Percentiles rank a stretch among this genome's conserved stretches.
phyloP scores from a whole-genome alignment of 2,888 invertebrate genomes.

The Ochlodes sylvanus region DNA sequence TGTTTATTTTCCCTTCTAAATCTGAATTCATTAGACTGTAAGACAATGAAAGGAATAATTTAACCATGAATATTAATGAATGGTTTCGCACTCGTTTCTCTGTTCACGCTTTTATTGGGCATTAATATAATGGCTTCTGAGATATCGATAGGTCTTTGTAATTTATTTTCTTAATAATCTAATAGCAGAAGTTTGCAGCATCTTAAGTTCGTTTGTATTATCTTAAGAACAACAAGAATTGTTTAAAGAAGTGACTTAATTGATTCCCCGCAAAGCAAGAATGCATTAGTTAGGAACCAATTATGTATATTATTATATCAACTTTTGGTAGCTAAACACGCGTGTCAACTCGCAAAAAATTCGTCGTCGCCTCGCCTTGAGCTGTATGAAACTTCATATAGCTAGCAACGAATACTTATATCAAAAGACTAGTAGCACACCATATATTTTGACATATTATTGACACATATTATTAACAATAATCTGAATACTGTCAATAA shows the following conservation, averaged over 20 bases:
- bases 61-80: constrained; percentile 79
- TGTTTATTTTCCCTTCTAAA: constrained; percentile 65
- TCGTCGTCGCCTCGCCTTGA: too few species aligned
- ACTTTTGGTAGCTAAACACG: too few species aligned
- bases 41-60: constrained; percentile 77
- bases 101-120: constrained; percentile 67
- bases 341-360: too few species aligned
- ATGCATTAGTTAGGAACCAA: too few species aligned
- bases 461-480: too few species aligned
- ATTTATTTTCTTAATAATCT: constrained; percentile 49
- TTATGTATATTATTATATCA: too few species aligned
- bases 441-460: too few species aligned
- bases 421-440: too few species aligned
- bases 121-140: constrained; percentile 69
- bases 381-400: too few species aligned
- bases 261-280: constrained; percentile 50
- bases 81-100: constrained; percentile 69
- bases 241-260: constrained; percentile 49
- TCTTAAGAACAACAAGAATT: background rate
- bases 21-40: constrained; percentile 68
- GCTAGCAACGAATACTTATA: too few species aligned
- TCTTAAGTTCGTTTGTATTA: background rate
- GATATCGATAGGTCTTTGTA: constrained; percentile 61
- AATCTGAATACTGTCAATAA: too few species aligned
- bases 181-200: constrained; percentile 8